Percentiles rank a stretch among this genome's conserved stretches.
These are phyloP conservation scores for Drosophila willistoni DNA, from an alignment of 1,140 invertebrate genomes.

Conservation along the genomic window DNA sequence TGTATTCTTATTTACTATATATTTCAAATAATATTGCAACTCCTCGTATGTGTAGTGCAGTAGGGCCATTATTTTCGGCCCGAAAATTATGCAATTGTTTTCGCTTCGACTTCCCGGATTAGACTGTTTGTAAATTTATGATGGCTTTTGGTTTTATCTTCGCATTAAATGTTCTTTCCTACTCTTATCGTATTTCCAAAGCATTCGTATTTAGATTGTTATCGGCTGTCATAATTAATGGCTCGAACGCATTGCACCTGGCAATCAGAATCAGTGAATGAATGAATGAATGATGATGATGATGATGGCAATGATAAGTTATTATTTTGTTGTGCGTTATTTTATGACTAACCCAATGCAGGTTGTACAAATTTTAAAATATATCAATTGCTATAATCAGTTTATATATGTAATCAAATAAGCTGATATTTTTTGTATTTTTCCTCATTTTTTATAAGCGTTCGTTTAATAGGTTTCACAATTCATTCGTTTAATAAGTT, in stretches of 20 bases:
- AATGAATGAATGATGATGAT: constrained; percentile 18
- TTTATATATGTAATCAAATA: background rate
- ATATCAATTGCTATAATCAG: no score
- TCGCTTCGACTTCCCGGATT: constrained; percentile 13
- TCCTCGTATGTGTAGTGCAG: constrained; percentile 41
- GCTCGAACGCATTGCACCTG: constrained; percentile 42
- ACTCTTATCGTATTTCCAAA: constrained; percentile 26
- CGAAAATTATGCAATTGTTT: constrained; percentile 43
- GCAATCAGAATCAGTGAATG: constrained; percentile 10
- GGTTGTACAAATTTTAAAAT: no score
- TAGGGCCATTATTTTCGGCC: constrained; percentile 39
- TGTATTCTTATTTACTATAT: constrained; percentile 18
- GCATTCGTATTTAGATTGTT: constrained; percentile 47
- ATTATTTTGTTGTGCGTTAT: no score
- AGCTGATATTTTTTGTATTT: background rate
- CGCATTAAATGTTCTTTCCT: constrained; percentile 29
- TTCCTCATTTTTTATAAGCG: background rate
- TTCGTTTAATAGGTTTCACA: background rate
- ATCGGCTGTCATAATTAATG: constrained; percentile 52
- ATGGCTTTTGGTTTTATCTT: constrained; percentile 23
- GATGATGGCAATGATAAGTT: constrained; percentile 2
- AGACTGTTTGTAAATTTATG: constrained; percentile 47
- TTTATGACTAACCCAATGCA: no score
- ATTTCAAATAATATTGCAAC: constrained; percentile 35
- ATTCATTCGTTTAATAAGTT: background rate